These are phyloP conservation scores for Acleris cristana DNA, from an alignment of 2,888 invertebrate genomes.

Conservation along the genomic window DNA sequence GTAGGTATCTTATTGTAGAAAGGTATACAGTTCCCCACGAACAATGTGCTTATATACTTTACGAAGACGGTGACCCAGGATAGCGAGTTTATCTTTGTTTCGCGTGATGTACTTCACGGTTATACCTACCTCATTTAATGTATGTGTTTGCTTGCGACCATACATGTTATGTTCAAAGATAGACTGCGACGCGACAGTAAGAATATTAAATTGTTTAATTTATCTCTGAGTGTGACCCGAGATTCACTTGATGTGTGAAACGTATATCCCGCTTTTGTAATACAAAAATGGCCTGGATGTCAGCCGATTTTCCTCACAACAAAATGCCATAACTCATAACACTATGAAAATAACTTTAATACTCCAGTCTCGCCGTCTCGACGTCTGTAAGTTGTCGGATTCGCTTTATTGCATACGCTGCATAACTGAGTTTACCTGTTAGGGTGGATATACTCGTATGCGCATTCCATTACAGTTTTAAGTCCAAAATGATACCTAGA, in stretches of 20 bases:
- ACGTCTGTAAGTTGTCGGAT: neutral
- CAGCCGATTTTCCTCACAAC: too few relatives aligned
- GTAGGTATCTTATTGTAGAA: constrained; percentile 1
- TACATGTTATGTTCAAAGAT: neutral
- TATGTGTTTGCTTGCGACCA: neutral
- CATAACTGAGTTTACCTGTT: neutral
- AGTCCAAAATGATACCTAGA: too few relatives aligned
- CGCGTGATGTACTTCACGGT: neutral
- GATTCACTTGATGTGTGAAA: too few relatives aligned
- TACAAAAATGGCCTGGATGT: too few relatives aligned
- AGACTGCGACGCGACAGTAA: neutral
- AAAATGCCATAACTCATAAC: too few relatives aligned
- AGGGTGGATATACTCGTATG: neutral
- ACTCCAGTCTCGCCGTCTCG: neutral
- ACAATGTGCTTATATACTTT: neutral
- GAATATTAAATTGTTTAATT: neutral
- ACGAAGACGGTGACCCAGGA: neutral
- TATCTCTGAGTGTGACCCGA: neutral
- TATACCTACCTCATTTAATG: neutral
- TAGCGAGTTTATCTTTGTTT: neutral
- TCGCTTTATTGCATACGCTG: neutral
- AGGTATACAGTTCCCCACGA: neutral
- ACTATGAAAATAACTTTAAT: too few relatives aligned
- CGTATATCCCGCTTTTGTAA: too few relatives aligned
- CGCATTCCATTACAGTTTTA: too few relatives aligned